phyloP scores from a whole-genome alignment of 2,113 vertebrate species.

The Ailurus styani region DNA sequence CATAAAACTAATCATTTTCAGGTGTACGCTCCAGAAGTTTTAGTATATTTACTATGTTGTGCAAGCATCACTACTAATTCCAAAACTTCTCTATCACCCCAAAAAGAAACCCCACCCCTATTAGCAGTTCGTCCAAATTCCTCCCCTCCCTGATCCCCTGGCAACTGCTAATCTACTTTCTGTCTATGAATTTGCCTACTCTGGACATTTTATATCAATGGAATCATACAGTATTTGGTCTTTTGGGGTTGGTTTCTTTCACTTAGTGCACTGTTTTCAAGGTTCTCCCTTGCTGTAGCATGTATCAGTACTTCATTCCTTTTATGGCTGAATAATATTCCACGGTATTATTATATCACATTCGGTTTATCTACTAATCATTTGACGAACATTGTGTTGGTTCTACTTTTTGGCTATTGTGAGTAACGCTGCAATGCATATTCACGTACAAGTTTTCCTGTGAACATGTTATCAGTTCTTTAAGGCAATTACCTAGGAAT shows the following conservation, averaged over 20 bases:
- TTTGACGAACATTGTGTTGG: not conserved
- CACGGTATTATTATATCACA: too few relatives aligned
- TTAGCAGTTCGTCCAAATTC: not conserved
- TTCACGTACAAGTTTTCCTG: not conserved
- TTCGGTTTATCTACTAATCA: not conserved
- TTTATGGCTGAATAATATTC: not conserved
- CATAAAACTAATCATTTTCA: not conserved
- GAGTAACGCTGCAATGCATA: not conserved
- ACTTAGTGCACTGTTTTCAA: not conserved
- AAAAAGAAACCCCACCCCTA: not conserved
- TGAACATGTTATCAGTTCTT: not conserved
- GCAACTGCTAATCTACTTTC: not conserved
- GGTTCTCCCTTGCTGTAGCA: not conserved
- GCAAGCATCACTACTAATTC: not conserved
- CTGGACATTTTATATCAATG: not conserved
- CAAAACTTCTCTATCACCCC: not conserved
- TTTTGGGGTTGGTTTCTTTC: not conserved
- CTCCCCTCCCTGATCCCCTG: too few relatives aligned
- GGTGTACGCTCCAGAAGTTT: not conserved
- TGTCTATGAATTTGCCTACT: not conserved
- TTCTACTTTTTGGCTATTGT: not conserved
- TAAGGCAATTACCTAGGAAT: not conserved
- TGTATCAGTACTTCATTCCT: not conserved
- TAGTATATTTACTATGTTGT: not conserved
- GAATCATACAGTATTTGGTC: not conserved